Percentiles rank a stretch among this genome's conserved stretches.
Conservation (phyloP, 2,888 invertebrate genomes). For the Silvanus unidentatus region DNA sequence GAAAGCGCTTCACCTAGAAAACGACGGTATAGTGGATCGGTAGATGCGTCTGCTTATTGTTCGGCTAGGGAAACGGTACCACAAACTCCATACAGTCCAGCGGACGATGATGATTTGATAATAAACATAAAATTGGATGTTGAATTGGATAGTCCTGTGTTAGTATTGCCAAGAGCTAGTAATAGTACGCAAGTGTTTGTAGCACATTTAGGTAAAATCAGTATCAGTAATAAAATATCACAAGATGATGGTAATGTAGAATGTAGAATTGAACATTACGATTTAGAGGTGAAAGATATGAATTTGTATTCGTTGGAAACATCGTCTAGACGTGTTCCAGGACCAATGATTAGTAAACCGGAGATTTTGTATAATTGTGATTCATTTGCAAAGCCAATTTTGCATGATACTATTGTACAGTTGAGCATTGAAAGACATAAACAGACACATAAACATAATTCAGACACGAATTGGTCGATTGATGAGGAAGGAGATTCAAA, state of each 20-base stretch:
- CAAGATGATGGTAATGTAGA: slow-evolving; percentile 25
- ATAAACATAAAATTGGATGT: slow-evolving; percentile 56
- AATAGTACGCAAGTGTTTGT: slow-evolving; percentile 79
- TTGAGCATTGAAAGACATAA: slow-evolving; percentile 46
- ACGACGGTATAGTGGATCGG: slow-evolving; percentile 42
- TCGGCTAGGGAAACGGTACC: slow-evolving; percentile 42
- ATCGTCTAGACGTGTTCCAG: slow-evolving; percentile 43
- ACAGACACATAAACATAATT: slow-evolving; percentile 23
- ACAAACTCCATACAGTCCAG: slow-evolving; percentile 45
- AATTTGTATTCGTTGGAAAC: slow-evolving; percentile 77
- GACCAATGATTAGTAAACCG: slow-evolving; percentile 43
- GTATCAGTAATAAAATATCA: slow-evolving; percentile 45
- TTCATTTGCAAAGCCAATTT: slow-evolving; percentile 72
- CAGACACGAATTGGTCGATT: slow-evolving; percentile 35
- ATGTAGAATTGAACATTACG: slow-evolving; percentile 48
- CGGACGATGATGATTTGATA: slow-evolving; percentile 36
- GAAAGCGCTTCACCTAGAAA: slow-evolving; percentile 48
- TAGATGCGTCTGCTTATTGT: slow-evolving; percentile 38
- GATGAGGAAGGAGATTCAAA: slow-evolving; percentile 29
- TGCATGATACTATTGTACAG: slow-evolving; percentile 82
- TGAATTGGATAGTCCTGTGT: slow-evolving; percentile 83
- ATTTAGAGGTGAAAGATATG: slow-evolving; percentile 76
- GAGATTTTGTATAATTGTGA: slow-evolving; percentile 71
- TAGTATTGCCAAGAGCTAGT: slow-evolving; percentile 76
- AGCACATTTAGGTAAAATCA: slow-evolving; percentile 87